Evolutionary conservation across 2,797 vertebrate species (phyloP), one percentile per base, ranked within the genome.

Genomic region (Mormyrus hasselquistii): DNA sequence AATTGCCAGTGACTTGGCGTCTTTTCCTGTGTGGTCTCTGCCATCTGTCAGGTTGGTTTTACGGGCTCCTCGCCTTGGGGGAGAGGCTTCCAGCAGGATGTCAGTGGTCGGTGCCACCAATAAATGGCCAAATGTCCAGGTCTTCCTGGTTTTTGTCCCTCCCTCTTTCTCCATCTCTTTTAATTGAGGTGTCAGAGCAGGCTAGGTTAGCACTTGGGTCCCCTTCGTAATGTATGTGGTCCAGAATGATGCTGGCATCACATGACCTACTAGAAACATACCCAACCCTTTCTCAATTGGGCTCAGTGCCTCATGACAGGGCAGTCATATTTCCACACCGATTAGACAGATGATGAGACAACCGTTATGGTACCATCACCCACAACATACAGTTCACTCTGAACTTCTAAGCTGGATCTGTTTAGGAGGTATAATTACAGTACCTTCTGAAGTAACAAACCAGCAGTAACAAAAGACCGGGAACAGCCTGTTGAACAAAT

Each of bases 41-140:
- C 90, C 90, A 90, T 91, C 90, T 91, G 91, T 91, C 90, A 87
- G 79, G 86, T 87, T 86, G 25, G 85, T 88, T 85, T 87, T 57
- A 73, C 87, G 87, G 89, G 88, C 44, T 82, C 69, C 22, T 89
- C 8, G 10, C 83, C 90, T 86, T 57, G 25, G 52, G 22, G 87
- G 62, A 84, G 47, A 49, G 88, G 87, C 44, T 41, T 79, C 82
- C 34, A 69, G 53, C 8, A 50, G 69, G 83, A 62, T 14, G 84
- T 34, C 38, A 25, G 38, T 53, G 25, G 83, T 59, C 50, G 7
- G 38, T 73, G 82, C 50, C 83, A 44, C 87, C 62, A 47, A 62
- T 29, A 50, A 50, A 55, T n/a, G 10, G 79, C 44, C 79, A 84
- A 25, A 90, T 29, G 8, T n/a, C 59, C 41, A 9, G 49, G 59